Base-by-base conservation (phyloP, 1,140 invertebrate genomes). In the Agrilus planipennis region DNA sequence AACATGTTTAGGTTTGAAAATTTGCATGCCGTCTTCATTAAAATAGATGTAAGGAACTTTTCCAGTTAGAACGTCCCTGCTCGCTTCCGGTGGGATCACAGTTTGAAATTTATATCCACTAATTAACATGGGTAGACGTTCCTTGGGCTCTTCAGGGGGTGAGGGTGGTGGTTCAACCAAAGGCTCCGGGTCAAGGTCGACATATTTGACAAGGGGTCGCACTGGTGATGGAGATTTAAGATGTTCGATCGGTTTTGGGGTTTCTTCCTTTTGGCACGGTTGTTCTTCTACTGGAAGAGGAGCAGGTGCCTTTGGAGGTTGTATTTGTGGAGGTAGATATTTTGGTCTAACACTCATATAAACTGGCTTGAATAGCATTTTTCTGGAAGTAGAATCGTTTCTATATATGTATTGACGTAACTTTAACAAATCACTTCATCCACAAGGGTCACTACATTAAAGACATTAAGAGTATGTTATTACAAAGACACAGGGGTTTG, bases 1-100 rank as follows among this genome's bases (percentile, higher is more conserved):
- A 2, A 82, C 76, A 47, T 82, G 77, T 15, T 84, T 57, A 0
- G 81, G 78, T 52, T 83, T 76, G 53, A 85, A 87, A 53, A 77
- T 73, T 39, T 73, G 73, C 17, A 84, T 73, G 9, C 84, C 82
- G 43, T 71, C 72, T 54, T 86, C 81, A 51, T 85, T 81, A 0
- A 85, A 62, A 3, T 85, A 71, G 3, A 79, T 80, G 48, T 84
- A 87, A 2, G 79, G 70, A 1, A 83, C 73, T 62, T 80, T 70
- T 9, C 83, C 83, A 1, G 76, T 79, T 2, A 85, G 58, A 3
- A 87, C 80, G n/a, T 75, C 75, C 17, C 78, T 70, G 18, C 80
- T 77, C 0, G 79, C 79, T 59, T 84, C 80, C 14, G 75, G 65
- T 0, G 84, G 84, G 7, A 84, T 75, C 0, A 86, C 79, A 0